These are phyloP conservation scores for Torymus texanus DNA, from an alignment of 2,888 invertebrate species.

Conservation along the genomic window DNA sequence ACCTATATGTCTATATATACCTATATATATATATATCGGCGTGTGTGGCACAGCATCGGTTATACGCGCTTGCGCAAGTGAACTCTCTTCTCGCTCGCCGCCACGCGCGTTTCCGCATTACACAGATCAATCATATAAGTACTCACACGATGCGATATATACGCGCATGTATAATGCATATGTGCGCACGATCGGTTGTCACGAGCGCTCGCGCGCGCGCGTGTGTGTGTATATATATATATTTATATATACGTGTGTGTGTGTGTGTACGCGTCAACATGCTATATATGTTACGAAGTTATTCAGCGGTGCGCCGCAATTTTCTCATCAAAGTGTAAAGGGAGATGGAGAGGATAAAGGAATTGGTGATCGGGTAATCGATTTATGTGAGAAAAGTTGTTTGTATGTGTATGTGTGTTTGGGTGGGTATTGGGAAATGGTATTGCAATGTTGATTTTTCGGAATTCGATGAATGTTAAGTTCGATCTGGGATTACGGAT, in stretches of 20 bases:
- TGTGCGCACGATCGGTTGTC: conserved; percentile 34
- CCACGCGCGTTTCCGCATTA: conserved; percentile 54
- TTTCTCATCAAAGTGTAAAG: conserved; percentile 41
- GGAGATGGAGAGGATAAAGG: background rate
- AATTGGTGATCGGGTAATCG: background rate
- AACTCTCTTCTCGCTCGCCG: conserved; percentile 18
- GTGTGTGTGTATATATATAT: conserved; percentile 24
- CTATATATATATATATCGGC: background rate
- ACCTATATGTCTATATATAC: no score
- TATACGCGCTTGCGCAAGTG: conserved; percentile 39
- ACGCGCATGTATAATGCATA: conserved; percentile 17
- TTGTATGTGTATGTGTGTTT: no score
- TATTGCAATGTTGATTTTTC: no score
- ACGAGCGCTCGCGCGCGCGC: conserved; percentile 26
- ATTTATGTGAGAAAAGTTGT: background rate
- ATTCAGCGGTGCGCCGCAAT: conserved; percentile 12
- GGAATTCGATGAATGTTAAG: no score
- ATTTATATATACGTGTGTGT: background rate
- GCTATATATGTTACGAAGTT: background rate
- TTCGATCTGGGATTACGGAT: no score
- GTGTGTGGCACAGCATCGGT: background rate
- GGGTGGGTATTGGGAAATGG: no score
- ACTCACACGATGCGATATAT: background rate
- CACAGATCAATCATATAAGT: conserved; percentile 52
- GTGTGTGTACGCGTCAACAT: conserved; percentile 25